These are phyloP conservation scores for Solea solea DNA, from an alignment of 2,113 vertebrate species.

Conservation along the genomic window DNA sequence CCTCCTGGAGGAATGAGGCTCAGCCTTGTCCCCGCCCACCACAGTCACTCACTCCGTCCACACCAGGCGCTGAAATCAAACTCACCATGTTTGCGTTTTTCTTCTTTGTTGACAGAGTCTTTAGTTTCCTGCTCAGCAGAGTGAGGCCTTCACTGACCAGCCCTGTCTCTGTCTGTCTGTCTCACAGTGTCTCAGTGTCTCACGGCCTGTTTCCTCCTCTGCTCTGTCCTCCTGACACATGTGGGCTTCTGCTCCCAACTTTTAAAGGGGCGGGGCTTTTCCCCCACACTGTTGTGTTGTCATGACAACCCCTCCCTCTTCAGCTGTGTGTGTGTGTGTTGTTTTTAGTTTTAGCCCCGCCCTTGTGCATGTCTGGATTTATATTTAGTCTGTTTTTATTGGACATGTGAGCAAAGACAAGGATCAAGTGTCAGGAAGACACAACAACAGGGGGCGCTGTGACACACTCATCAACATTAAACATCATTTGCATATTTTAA, in stretches of 20 bases:
- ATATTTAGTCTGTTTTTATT: too few species aligned
- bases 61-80: conserved; percentile 26
- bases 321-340: too few species aligned
- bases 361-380: too few species aligned
- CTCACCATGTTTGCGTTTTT: conserved; percentile 73
- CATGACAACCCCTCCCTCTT: too few species aligned
- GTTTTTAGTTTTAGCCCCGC: too few species aligned
- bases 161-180: not conserved
- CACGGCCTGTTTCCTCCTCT: not conserved
- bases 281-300: too few species aligned
- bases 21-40: conserved; percentile 45
- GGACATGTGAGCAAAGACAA: too few species aligned
- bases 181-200: not conserved
- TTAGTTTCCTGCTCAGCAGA: not conserved
- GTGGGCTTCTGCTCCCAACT: not conserved
- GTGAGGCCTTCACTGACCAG: not conserved
- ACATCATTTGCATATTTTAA: too few species aligned
- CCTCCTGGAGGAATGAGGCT: not conserved
- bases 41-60: conserved; percentile 1
- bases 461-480: too few species aligned
- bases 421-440: too few species aligned
- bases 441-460: too few species aligned
- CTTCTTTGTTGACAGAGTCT: conserved; percentile 3
- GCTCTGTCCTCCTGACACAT: not conserved
- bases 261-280: not conserved